Percentiles rank a stretch among this genome's conserved stretches.
These are phyloP conservation scores for Falco punctatus DNA, from an alignment of 2,113 vertebrate genomes.

Conservation along the genomic window DNA sequence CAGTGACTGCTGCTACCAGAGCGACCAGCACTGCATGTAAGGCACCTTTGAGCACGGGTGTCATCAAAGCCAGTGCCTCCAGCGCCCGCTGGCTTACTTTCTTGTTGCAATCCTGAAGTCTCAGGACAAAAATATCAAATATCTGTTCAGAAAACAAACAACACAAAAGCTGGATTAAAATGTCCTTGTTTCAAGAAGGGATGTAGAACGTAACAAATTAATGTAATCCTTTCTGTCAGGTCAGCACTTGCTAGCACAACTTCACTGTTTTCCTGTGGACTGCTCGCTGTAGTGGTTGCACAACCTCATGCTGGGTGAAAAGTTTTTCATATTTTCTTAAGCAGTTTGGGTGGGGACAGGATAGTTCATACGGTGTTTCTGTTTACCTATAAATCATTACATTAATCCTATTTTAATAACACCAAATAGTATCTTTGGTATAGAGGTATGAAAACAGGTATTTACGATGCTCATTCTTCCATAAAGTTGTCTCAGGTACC, in stretches of 20 bases:
- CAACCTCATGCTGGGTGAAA: neutral
- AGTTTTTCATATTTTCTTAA: neutral
- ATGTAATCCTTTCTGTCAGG: neutral
- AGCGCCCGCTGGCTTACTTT: conserved; percentile 73
- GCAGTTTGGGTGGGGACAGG: neutral
- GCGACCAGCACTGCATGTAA: conserved; percentile 57
- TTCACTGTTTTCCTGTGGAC: neutral
- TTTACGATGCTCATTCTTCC: neutral
- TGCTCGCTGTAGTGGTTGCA: neutral
- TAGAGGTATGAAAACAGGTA: neutral
- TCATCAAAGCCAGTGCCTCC: conserved; percentile 41
- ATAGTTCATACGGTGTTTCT: neutral
- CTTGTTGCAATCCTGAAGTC: conserved; percentile 75
- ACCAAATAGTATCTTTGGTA: neutral
- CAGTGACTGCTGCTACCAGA: conserved; percentile 32
- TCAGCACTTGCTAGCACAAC: neutral
- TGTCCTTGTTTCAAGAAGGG: neutral
- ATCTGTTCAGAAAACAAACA: conserved; percentile 61
- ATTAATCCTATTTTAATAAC: neutral
- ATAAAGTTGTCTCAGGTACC: neutral
- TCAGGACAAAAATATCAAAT: conserved; percentile 72
- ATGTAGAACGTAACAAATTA: neutral
- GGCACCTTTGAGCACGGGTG: conserved; percentile 34
- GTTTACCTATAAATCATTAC: neutral
- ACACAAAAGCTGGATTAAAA: neutral